Conservation (phyloP, 2,888 invertebrate genomes). For the Saturnia pavonia region DNA sequence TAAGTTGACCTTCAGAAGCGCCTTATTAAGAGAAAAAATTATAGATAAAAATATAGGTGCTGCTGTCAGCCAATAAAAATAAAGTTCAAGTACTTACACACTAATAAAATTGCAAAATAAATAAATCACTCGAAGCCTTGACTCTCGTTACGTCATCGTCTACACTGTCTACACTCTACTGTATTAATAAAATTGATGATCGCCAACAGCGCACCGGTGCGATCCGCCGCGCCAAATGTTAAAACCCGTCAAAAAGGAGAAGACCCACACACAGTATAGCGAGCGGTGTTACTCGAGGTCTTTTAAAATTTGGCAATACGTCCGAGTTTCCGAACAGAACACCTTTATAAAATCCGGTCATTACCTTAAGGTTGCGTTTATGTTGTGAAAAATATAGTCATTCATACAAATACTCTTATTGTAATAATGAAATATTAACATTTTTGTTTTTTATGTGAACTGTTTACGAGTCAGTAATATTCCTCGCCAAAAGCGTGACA, state of each 20-base stretch:
- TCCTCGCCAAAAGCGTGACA: no score
- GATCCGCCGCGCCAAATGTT: not conserved
- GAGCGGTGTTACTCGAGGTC: not conserved
- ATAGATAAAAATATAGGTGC: not conserved
- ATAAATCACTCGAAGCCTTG: conserved; percentile 9
- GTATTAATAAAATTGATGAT: not conserved
- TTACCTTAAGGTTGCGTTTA: conserved; percentile 27
- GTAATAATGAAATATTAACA: no score
- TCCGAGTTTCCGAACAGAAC: not conserved
- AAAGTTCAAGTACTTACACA: not conserved
- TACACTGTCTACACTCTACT: not conserved
- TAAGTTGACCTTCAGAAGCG: not conserved
- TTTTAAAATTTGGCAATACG: conserved; percentile 6
- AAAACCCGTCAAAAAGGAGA: not conserved
- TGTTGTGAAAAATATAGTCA: conserved; percentile 19
- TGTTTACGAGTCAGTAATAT: not conserved
- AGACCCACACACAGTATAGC: conserved; percentile 1
- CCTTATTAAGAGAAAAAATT: not conserved
- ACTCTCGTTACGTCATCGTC: conserved; percentile 6
- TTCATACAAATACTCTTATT: not conserved
- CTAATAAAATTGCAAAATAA: conserved; percentile 1
- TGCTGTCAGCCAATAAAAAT: not conserved
- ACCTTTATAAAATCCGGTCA: conserved; percentile 19
- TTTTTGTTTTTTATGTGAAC: not conserved
- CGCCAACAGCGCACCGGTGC: not conserved